Evolutionary conservation across 37 sponge, comb jelly and placozoan species (phyloP).

Genomic region (Hexactinellida sp.): DNA sequence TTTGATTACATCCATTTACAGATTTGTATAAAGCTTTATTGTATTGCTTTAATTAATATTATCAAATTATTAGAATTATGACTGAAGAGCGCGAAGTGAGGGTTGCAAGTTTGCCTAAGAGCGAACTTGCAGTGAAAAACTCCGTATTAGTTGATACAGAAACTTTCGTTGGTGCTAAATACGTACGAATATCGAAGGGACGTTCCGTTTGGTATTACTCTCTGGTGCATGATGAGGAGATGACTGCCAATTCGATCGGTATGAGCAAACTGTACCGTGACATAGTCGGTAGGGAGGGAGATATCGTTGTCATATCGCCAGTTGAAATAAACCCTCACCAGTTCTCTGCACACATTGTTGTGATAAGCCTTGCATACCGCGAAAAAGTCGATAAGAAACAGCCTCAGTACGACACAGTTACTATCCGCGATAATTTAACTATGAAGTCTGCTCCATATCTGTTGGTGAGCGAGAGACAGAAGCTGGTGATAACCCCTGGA

Average conservation of each 20-base stretch:
- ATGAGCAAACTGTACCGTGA: conserved; percentile 1
- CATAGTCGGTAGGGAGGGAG: neutral
- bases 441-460: neutral
- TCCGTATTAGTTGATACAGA: neutral
- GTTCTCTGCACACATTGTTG: neutral
- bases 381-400: neutral
- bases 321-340: neutral
- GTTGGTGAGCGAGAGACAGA: neutral
- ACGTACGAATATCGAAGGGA: neutral
- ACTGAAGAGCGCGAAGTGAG: neutral
- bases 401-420: neutral
- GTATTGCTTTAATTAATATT: neutral
- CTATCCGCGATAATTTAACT: neutral
- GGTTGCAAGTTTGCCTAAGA: neutral
- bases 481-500: neutral
- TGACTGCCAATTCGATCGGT: neutral
- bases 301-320: neutral
- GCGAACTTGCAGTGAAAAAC: neutral
- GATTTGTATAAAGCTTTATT: neutral
- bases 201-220: neutral
- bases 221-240: neutral
- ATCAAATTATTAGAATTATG: neutral
- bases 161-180: neutral
- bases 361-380: neutral
- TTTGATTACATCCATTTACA: neutral